phyloP scores from a whole-genome alignment of 2,888 invertebrate species.

The Cantharis nigra region DNA sequence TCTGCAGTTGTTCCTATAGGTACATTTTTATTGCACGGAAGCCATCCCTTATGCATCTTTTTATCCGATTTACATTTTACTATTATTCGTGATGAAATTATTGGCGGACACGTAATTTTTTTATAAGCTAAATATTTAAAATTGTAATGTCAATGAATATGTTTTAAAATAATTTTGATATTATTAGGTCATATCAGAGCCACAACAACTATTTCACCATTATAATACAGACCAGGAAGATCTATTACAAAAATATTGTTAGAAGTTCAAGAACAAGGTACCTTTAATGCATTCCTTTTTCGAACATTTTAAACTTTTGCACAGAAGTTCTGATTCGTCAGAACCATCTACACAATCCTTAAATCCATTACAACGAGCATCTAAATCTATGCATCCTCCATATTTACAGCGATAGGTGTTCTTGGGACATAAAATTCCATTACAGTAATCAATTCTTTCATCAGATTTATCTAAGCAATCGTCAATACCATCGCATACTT shows the following conservation, averaged over 20 bases:
- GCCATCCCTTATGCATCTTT: conserved; percentile 43
- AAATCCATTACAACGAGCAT: conserved; percentile 36
- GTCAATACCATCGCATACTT: conserved; percentile 36
- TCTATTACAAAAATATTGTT: too few relatives aligned
- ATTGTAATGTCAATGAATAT: too few relatives aligned
- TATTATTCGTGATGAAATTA: conserved; percentile 36
- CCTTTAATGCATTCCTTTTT: conserved; percentile 21
- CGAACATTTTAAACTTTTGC: conserved; percentile 24
- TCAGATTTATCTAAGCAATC: conserved; percentile 41
- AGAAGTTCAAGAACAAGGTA: neutral
- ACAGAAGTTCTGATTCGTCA: conserved; percentile 35
- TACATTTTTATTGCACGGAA: conserved; percentile 46
- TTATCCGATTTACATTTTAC: conserved; percentile 44
- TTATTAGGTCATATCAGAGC: neutral
- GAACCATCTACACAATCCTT: conserved; percentile 38
- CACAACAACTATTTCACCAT: too few relatives aligned
- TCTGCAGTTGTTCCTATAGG: conserved; percentile 48
- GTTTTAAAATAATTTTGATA: too few relatives aligned
- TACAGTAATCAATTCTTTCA: conserved; percentile 36
- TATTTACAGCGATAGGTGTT: conserved; percentile 36
- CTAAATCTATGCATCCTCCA: conserved; percentile 37
- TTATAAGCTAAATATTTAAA: conserved; percentile 15
- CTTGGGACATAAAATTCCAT: conserved; percentile 34
- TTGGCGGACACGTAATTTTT: conserved; percentile 37
- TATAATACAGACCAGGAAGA: too few relatives aligned